phyloP scores from a whole-genome alignment of 2,888 invertebrate genomes.

The Leptinotarsa peninsularis region DNA sequence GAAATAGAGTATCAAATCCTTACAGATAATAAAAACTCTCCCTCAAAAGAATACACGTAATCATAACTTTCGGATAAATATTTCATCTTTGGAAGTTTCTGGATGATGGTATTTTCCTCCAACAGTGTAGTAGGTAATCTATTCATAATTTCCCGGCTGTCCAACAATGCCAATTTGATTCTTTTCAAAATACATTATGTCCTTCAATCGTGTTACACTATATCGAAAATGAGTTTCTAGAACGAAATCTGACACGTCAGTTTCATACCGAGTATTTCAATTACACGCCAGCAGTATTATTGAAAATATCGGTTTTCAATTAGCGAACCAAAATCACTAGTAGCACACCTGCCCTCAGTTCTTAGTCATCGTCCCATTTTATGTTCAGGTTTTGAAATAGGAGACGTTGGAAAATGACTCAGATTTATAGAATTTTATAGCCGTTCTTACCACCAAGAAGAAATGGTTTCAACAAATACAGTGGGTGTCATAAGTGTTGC shows the following conservation, averaged over 20 bases:
- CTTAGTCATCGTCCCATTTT: slow-evolving; percentile 5
- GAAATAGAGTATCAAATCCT: too few species aligned
- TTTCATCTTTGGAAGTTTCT: too few species aligned
- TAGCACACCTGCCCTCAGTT: neutral
- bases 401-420: too few species aligned
- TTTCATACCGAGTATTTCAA: slow-evolving; percentile 16
- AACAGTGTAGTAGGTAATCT: neutral
- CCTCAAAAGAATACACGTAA: too few species aligned
- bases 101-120: neutral
- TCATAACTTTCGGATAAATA: too few species aligned
- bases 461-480: too few species aligned
- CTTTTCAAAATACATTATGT: slow-evolving; percentile 9
- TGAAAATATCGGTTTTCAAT: slow-evolving; percentile 28
- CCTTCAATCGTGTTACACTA: neutral
- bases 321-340: slow-evolving; percentile 13
- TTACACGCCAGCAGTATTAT: slow-evolving; percentile 16
- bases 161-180: neutral
- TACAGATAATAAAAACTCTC: too few species aligned
- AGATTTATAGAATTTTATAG: too few species aligned
- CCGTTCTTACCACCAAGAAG: neutral
- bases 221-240: slow-evolving; percentile 10
- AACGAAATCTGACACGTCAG: slow-evolving; percentile 22
- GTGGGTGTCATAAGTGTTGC: too few species aligned
- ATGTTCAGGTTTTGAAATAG: neutral
- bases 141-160: neutral